Conservation (phyloP, 2,797 vertebrate genomes). For the Enteromius afrohamiltoni region DNA sequence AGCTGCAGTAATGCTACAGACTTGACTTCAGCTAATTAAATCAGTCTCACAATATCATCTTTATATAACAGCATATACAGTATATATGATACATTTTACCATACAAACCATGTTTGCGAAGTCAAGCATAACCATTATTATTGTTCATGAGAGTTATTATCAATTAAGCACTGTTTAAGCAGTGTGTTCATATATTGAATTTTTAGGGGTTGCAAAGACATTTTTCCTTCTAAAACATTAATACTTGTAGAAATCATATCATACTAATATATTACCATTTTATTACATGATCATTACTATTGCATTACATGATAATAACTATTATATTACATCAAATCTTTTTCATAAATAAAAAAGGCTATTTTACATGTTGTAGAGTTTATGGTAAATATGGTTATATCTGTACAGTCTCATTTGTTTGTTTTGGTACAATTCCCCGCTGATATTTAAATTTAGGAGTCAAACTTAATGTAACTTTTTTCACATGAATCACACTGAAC, state of each 20-base stretch:
- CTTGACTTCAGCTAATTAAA: neutral
- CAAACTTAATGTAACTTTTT: neutral
- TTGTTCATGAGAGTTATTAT: neutral
- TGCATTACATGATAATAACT: neutral
- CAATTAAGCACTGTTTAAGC: neutral
- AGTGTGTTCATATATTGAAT: too few species aligned
- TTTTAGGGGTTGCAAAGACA: neutral
- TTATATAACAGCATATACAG: neutral
- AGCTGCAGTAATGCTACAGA: neutral
- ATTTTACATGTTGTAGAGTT: neutral
- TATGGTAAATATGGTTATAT: neutral
- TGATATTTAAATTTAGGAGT: neutral
- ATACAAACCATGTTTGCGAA: neutral
- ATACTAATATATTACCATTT: neutral
- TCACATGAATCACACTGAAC: neutral
- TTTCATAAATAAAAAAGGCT: neutral
- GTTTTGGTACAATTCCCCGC: neutral
- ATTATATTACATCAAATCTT: neutral
- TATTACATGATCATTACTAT: neutral
- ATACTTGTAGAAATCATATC: neutral
- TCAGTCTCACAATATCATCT: neutral
- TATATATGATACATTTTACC: neutral
- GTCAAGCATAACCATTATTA: neutral
- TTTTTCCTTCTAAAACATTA: fast-evolving
- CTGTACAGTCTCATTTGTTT: neutral